phyloP scores from a whole-genome alignment of 2,113 vertebrate genomes.

The Pontoporia blainvillei region DNA sequence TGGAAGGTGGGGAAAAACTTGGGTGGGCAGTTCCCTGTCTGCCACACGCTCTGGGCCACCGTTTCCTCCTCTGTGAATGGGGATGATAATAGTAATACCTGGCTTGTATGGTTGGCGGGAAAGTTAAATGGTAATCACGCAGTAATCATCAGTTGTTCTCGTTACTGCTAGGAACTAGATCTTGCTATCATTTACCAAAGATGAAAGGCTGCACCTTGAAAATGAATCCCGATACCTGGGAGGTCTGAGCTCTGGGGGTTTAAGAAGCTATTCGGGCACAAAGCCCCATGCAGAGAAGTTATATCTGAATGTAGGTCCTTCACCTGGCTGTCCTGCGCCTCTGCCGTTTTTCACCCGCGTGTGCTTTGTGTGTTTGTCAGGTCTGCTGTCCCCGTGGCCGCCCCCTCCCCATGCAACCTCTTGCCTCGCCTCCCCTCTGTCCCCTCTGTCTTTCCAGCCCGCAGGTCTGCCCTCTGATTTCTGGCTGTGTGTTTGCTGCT shows the following conservation, averaged over 20 bases:
- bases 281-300: not conserved
- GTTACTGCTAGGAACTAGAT: not conserved
- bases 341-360: fast-evolving
- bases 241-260: not conserved
- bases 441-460: not conserved
- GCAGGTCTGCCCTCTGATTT: fast-evolving
- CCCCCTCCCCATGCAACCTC: not conserved
- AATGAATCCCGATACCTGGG: not conserved
- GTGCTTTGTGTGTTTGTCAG: too few relatives aligned
- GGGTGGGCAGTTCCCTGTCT: not conserved
- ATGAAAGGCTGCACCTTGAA: not conserved
- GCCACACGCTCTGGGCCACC: too few relatives aligned
- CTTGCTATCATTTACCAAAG: not conserved
- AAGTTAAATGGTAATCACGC: not conserved
- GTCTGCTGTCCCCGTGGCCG: too few relatives aligned
- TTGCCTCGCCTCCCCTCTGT: fast-evolving
- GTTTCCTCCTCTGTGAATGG: not conserved
- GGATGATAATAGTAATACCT: too few relatives aligned
- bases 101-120: fast-evolving
- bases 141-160: not conserved
- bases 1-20: not conserved
- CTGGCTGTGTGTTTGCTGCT: not conserved
- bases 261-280: not conserved
- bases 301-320: not conserved
- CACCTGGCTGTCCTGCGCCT: fast-evolving